phyloP scores from a whole-genome alignment of 1,140 invertebrate species.

The Scaptodrosophila lebanonensis region DNA sequence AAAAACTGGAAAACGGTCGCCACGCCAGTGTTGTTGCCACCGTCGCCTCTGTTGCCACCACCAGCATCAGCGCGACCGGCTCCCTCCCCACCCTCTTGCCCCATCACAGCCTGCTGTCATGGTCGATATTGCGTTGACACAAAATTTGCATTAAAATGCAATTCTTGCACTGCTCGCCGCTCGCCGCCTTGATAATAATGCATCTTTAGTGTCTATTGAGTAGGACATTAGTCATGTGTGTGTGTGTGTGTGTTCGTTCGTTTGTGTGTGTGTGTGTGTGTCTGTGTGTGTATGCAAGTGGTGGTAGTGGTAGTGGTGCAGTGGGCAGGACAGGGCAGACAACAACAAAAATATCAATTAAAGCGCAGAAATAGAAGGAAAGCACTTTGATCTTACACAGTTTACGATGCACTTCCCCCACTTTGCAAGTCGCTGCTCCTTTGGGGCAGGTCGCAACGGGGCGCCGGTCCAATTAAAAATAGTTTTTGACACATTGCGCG shows the following conservation, averaged over 20 bases:
- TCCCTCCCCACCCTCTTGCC: too few species aligned
- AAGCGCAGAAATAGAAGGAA: conserved; percentile 54
- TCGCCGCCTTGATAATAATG: conserved; percentile 39
- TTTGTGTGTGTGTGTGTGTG: conserved; percentile 33
- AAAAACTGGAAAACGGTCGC: not conserved
- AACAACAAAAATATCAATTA: conserved; percentile 64
- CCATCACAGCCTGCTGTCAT: too few species aligned
- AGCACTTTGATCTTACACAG: conserved; percentile 60
- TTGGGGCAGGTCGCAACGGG: conserved; percentile 20
- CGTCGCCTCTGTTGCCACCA: conserved; percentile 45
- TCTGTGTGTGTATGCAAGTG: not conserved
- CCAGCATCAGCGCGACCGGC: too few species aligned
- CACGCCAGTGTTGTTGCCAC: conserved; percentile 12
- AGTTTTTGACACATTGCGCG: conserved; percentile 64
- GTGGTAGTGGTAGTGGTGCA: too few species aligned
- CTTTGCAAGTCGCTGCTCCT: not conserved
- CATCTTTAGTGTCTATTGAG: conserved; percentile 75
- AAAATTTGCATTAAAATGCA: conserved; percentile 75
- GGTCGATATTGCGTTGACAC: conserved; percentile 75
- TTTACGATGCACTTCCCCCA: conserved; percentile 52
- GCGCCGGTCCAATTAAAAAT: conserved; percentile 60
- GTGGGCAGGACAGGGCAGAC: not conserved
- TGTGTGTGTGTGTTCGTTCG: too few species aligned
- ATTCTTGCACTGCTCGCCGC: conserved; percentile 29
- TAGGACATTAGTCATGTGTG: conserved; percentile 69